Evolutionary conservation across 2,797 vertebrate species (phyloP), one percentile per base, ranked within the genome.

Genomic region (Discoglossus pictus): DNA sequence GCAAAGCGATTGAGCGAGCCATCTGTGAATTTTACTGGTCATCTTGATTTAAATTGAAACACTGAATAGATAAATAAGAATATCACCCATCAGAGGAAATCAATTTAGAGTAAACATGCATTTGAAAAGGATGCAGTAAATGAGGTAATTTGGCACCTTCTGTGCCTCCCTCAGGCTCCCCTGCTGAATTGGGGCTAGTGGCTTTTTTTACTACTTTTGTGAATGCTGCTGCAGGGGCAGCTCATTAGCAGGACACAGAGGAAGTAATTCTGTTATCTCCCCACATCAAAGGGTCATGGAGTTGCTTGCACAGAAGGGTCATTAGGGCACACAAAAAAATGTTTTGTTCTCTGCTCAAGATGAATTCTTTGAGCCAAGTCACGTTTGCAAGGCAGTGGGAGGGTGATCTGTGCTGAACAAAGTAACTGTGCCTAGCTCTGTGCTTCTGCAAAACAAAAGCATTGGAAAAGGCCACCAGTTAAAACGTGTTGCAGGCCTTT

Each of bases 261-360:
- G 73, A 76, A 76, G 72, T 74, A 65, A 65, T 75, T 76, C 76
- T 60, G 74, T 80, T 74, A 67, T 44, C 78, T 75, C 39, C 50
- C 23, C 40, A 58, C 74, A 36, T 69, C 74, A 78, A 75, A 82
- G 64, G 62, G 52, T 70, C 56, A 24, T n/a, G 62, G 59, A 53
- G 18, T 6, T 60, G 59, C 17, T 56, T 42, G 68, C 68, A 13
- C 53, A 62, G 43, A 17, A 13, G 13, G 5, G 69, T 76, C 62
- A 65, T 79, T 56, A 65, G 60, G 51, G 63, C 65, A 60, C 60
- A 63, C 50, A 61, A 38, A 68, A 31, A 68, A 6, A 53, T 54
- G 18, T 55, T 44, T 34, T 73, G 68, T 84, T 74, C 73, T 74
- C 73, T 71, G 60, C 73, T 79, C 74, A 38, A 77, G 44, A 74